Base-by-base conservation (phyloP, 2,888 invertebrate genomes). In the Lymantria dispar region DNA sequence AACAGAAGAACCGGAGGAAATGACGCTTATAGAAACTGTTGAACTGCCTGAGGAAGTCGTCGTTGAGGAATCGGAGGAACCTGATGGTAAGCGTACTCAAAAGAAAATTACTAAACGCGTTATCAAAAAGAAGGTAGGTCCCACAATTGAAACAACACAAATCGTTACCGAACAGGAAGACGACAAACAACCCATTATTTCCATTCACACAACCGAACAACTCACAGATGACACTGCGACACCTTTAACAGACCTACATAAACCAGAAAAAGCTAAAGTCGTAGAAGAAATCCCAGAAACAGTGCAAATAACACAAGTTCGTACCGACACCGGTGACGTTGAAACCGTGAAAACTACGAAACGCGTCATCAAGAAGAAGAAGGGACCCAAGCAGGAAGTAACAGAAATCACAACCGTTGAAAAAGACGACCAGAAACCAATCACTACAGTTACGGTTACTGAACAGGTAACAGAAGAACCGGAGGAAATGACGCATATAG, bases 401-500 rank as follows among this genome's bases (percentile, higher is more conserved):
- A 70, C 70, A 0, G 70, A 72, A 62, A 68, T 67, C 0, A 64
- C 58, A 0, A 70, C 64, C 0, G 44, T 65, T 8, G 62, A 60
- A 57, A 67, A 53, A 11, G 56, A 56, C 3, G 54, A 60, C 22
- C 58, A 64, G 7, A 45, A 44, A 0, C 60, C 60, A 0, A 46
- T 62, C 0, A 64, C 58, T 0, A 60, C 58, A 0, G 58, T 60
- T 9, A 53, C 52, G 0, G 53, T 64, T 37, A 56, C 66, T 52
- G 85, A 88, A 62, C 81, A 52, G 63, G 8, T 31, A 29, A 53
- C n/a, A 5, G 53, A 58, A 31, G 30, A 85, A 54, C 76, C 85
- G 55, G 57, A 67, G 61, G 62, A 71, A 78, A 81, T 43, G 72
- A 30, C 50, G 36, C 40, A 58, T 7, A 33, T 57, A 9, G 56